Base-by-base conservation (phyloP, 2,113 vertebrate species). In the Phalacrocorax pelagicus region DNA sequence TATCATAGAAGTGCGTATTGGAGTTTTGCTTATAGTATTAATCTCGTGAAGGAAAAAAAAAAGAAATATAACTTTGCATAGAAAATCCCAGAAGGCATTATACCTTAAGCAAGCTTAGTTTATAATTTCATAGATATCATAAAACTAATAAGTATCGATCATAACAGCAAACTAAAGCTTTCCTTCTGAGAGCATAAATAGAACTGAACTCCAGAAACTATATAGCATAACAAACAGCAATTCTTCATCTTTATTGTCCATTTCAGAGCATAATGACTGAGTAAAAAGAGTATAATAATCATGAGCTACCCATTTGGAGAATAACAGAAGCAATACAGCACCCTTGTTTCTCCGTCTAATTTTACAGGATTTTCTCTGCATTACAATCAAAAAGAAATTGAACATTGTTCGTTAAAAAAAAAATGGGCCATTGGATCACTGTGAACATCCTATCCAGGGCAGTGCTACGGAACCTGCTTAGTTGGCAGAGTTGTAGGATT, bases 201-300 rank as follows among this genome's bases (percentile, higher is more conserved):
- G 86, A 81, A 86, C 30, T 63, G 59, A 61, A 67, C 89, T 61
- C 57, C 46, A 49, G 69, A 90, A 88, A 65, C 40, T 26, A 30
- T 27, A 54, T 2, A 86, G 67, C 54, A 61, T 38, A 93, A 88
- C 47, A 72, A 94, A 79, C 49, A 92, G 65, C 47, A 73, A 51
- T 92, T 72, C 61, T 88, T 93, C 73, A 65, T 85, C 54, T 94
- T 94, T 90, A 90, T 94, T 69, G 65, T 71, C 44, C 55, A n/a
- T 90, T 91, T 82, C 71, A 51, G 66, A 94, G 51, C 22, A 16
- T 32, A 92, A 63, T 61, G 52, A 79, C 9, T 55, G 63, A 83
- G 38, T 46, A 46, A 88, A 86, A 69, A 46, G 47, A 83, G 10
- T 30, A 29, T 42, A 80, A 72, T 84, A 80, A 82, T 66, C 38